Percentiles rank a stretch among this genome's conserved stretches.
Conservation (phyloP, 2,888 invertebrate species). For the Drosophila dives region DNA sequence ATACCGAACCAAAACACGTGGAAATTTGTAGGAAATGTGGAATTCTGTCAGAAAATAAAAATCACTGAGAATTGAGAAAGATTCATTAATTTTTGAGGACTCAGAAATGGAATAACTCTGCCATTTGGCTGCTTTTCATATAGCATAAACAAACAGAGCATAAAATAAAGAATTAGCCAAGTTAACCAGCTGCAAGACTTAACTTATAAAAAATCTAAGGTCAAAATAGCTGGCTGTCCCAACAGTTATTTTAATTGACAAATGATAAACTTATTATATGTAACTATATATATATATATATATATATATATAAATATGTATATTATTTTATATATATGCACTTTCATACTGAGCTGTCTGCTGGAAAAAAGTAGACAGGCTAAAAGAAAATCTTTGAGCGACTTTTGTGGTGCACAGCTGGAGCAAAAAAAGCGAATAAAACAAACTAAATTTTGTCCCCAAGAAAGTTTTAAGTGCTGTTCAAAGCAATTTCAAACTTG, state of each 20-base stretch:
- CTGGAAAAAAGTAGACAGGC: not conserved
- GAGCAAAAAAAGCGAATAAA: slow-evolving; percentile 2
- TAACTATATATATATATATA: not conserved
- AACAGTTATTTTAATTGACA: not conserved
- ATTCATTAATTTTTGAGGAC: not conserved
- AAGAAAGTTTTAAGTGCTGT: slow-evolving; percentile 27
- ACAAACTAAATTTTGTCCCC: not conserved
- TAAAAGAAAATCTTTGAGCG: not conserved
- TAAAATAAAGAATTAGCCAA: not conserved
- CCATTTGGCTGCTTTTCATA: not conserved
- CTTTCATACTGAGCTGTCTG: not conserved
- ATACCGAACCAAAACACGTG: accelerated
- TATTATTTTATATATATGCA: not conserved
- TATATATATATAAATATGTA: no score
- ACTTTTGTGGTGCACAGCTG: slow-evolving; percentile 1
- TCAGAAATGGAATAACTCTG: not conserved
- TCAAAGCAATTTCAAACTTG: slow-evolving; percentile 12
- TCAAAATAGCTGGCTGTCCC: not conserved
- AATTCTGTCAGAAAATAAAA: not conserved
- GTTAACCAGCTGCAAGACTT: not conserved
- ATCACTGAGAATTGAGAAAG: not conserved
- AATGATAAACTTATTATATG: not conserved
- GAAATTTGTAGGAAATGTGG: not conserved
- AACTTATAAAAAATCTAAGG: not conserved
- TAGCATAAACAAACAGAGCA: not conserved